These are phyloP conservation scores for Heliconius sara DNA, from an alignment of 2,888 invertebrate genomes.

Conservation along the genomic window DNA sequence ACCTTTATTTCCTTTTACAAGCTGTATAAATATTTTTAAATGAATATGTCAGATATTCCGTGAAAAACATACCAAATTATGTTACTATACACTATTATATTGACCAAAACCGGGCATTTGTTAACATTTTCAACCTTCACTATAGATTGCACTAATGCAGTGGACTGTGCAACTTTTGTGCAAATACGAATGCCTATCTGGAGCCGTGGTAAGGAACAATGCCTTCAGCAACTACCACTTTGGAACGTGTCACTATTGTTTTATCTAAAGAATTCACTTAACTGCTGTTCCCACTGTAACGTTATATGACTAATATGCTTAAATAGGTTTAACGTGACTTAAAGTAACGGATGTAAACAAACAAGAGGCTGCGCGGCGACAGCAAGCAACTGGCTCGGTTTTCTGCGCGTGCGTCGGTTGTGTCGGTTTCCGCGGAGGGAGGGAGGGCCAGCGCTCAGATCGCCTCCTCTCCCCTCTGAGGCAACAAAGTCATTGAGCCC, in stretches of 20 bases:
- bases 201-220: constrained; percentile 60
- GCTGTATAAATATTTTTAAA: not conserved
- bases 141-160: constrained; percentile 57
- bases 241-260: constrained; percentile 39
- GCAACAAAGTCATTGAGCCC: constrained; percentile 66
- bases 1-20: not conserved
- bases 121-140: constrained; percentile 48
- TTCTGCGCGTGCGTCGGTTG: constrained; percentile 77
- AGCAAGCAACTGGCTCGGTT: constrained; percentile 77
- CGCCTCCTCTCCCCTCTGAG: constrained; percentile 66
- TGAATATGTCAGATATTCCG: not conserved
- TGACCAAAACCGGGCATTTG: not conserved
- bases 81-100: not conserved
- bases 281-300: constrained; percentile 32
- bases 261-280: constrained; percentile 35
- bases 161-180: constrained; percentile 64
- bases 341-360: constrained; percentile 68
- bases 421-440: constrained; percentile 55
- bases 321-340: constrained; percentile 36
- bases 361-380: constrained; percentile 81
- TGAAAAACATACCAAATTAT: not conserved
- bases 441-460: constrained; percentile 53
- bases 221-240: constrained; percentile 51
- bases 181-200: constrained; percentile 63
- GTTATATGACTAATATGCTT: constrained; percentile 22